These are phyloP conservation scores for Neuroscelio doddi DNA, from an alignment of 2,888 invertebrate genomes.

Conservation along the genomic window DNA sequence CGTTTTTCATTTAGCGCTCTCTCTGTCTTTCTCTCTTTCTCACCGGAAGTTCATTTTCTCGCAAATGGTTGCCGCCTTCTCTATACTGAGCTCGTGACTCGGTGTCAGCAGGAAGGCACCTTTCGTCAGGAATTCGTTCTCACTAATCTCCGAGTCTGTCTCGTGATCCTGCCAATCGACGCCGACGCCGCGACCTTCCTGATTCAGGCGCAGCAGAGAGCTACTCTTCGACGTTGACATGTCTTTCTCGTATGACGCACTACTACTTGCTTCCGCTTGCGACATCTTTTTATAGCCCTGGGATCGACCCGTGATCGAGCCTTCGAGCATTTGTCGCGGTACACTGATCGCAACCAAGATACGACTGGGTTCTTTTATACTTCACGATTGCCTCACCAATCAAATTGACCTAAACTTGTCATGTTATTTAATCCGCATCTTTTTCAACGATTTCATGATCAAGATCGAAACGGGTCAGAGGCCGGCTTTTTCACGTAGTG, in stretches of 20 bases:
- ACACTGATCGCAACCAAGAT: slow-evolving; percentile 55
- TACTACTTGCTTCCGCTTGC: slow-evolving; percentile 57
- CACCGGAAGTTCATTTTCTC: slow-evolving; percentile 87
- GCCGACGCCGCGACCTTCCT: slow-evolving; percentile 73
- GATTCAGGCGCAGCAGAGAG: slow-evolving; percentile 62
- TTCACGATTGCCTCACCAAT: slow-evolving; percentile 27
- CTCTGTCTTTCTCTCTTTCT: slow-evolving; percentile 41
- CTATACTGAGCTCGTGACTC: slow-evolving; percentile 88
- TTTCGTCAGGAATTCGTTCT: slow-evolving; percentile 85
- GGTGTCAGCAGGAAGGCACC: slow-evolving; percentile 89
- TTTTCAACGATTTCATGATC: too few species aligned
- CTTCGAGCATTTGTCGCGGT: slow-evolving; percentile 50
- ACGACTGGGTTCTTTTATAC: slow-evolving; percentile 55
- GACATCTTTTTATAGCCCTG: slow-evolving; percentile 65
- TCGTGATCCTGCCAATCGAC: slow-evolving; percentile 75
- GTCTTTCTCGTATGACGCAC: slow-evolving; percentile 63
- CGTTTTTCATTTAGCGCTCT: too few species aligned
- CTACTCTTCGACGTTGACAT: slow-evolving; percentile 67
- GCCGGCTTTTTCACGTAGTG: too few species aligned
- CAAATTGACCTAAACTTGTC: too few species aligned
- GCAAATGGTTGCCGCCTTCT: slow-evolving; percentile 88
- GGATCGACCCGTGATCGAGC: slow-evolving; percentile 45
- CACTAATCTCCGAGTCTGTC: slow-evolving; percentile 85
- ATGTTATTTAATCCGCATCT: too few species aligned
- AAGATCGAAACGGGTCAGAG: too few species aligned